Evolutionary conservation across 1,140 invertebrate species (phyloP).

Genomic region (Tribolium madens): DNA sequence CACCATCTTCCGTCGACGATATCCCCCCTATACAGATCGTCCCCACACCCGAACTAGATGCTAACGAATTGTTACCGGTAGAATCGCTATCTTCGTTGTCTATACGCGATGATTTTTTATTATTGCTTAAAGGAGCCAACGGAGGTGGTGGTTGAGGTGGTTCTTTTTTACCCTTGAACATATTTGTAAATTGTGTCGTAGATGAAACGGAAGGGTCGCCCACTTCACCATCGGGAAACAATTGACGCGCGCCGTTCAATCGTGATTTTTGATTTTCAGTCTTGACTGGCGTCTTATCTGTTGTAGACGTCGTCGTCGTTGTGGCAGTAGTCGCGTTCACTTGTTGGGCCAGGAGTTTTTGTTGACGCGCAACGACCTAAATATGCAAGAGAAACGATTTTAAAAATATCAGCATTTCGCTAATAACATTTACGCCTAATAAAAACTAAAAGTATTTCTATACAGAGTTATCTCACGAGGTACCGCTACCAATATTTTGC

Average conservation of each 20-base stretch:
- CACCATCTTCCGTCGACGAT: conserved; percentile 69
- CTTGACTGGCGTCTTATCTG: conserved; percentile 58
- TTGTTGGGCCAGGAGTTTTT: conserved; percentile 69
- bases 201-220: conserved; percentile 62
- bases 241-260: conserved; percentile 64
- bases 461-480: too few species aligned
- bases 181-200: conserved; percentile 59
- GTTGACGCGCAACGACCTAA: conserved; percentile 52
- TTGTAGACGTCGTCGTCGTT: conserved; percentile 55
- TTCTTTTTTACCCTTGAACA: conserved; percentile 66
- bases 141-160: conserved; percentile 66
- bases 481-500: too few species aligned
- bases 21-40: conserved; percentile 65
- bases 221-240: conserved; percentile 60
- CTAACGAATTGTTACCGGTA: conserved; percentile 69
- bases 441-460: too few species aligned
- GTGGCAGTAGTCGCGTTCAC: conserved; percentile 49
- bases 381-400: not conserved
- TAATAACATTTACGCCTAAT: too few species aligned
- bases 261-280: conserved; percentile 63
- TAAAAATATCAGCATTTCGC: too few species aligned
- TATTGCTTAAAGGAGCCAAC: conserved; percentile 66
- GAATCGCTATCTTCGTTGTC: conserved; percentile 72
- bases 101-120: conserved; percentile 53
- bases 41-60: conserved; percentile 70